phyloP scores from a whole-genome alignment of 2,888 invertebrate species.

The Ecliptopera silaceata region DNA sequence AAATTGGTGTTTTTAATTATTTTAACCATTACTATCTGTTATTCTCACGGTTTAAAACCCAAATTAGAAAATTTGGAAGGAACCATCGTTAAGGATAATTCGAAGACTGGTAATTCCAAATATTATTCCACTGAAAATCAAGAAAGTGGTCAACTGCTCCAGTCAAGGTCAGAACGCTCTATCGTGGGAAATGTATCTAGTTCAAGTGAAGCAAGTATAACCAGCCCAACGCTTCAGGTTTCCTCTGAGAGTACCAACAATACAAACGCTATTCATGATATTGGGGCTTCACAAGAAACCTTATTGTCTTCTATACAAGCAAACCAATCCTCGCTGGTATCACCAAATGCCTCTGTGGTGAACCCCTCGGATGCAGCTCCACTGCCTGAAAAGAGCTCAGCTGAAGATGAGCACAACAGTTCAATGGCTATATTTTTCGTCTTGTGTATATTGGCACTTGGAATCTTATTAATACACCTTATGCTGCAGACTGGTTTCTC shows the following conservation, averaged over 20 bases:
- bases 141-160: constrained; percentile 20
- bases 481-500: constrained; percentile 98
- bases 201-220: constrained; percentile 58
- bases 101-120: not conserved
- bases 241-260: constrained; percentile 60
- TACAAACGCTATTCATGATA: constrained; percentile 58
- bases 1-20: constrained; percentile 19
- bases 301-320: constrained; percentile 58
- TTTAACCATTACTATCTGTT: constrained; percentile 15
- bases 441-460: constrained; percentile 95
- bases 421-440: constrained; percentile 99
- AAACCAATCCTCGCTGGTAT: constrained; percentile 60
- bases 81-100: not conserved
- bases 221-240: constrained; percentile 43
- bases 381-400: constrained; percentile 94
- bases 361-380: constrained; percentile 89
- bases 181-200: constrained; percentile 49
- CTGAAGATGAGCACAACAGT: constrained; percentile 97
- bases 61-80: constrained; percentile 8
- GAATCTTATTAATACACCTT: constrained; percentile 96
- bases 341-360: constrained; percentile 70
- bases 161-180: constrained; percentile 64
- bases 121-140: constrained; percentile 2
- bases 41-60: constrained; percentile 17
- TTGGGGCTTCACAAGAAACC: constrained; percentile 62